These are phyloP conservation scores for Phaethornis superciliosus DNA, from an alignment of 2,113 vertebrate genomes.

Conservation along the genomic window DNA sequence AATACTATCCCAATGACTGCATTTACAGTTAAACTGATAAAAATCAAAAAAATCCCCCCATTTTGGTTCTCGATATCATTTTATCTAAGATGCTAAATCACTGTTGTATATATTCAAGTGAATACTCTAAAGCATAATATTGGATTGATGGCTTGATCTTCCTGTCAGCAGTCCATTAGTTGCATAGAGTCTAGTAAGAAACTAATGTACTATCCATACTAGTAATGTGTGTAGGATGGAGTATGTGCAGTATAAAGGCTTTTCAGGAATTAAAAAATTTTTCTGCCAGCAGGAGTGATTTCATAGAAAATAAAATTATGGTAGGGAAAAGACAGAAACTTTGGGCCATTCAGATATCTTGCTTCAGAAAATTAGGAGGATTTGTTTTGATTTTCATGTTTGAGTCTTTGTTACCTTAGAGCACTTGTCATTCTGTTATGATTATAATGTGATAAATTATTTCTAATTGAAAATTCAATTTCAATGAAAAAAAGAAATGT, in stretches of 20 bases:
- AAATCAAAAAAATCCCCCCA: too few relatives aligned
- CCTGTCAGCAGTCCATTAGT: background rate
- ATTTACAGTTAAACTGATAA: background rate
- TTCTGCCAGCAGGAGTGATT: background rate
- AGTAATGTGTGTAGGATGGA: background rate
- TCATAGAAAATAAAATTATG: background rate
- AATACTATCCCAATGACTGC: rapidly evolving
- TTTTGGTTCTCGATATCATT: background rate
- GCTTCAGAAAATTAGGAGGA: constrained; percentile 40
- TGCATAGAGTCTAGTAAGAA: background rate
- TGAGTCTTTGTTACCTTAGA: constrained; percentile 42
- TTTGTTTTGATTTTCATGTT: constrained; percentile 44
- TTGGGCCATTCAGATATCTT: constrained; percentile 1
- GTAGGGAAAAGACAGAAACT: background rate
- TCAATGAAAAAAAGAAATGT: background rate
- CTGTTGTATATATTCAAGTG: background rate
- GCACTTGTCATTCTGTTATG: constrained; percentile 51
- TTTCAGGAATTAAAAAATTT: background rate
- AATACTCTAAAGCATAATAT: background rate
- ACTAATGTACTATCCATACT: background rate
- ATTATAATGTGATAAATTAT: constrained; percentile 52
- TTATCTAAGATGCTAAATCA: background rate
- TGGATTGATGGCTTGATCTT: background rate
- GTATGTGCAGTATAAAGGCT: background rate
- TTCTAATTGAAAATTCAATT: constrained; percentile 32